Base-by-base conservation (phyloP, 2,888 invertebrate species). In the Chouioia cunea region DNA sequence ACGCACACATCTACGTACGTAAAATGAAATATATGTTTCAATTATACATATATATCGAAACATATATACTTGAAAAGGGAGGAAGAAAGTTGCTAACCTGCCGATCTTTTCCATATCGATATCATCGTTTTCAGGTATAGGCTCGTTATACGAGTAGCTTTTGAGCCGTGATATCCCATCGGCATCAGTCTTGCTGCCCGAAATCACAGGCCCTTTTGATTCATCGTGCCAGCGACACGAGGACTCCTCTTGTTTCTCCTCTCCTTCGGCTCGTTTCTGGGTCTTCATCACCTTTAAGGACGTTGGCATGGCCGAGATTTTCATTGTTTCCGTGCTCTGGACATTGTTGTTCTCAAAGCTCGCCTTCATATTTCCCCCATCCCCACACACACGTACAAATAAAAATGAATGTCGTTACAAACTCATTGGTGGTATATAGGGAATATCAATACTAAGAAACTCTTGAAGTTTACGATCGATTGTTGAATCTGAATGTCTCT, bases 31-130 rank as follows among this genome's bases (percentile, higher is more conserved):
- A n/a, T n/a, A n/a, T n/a, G n/a, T n/a, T n/a, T n/a, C n/a, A n/a
- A n/a, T n/a, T n/a, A n/a, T n/a, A n/a, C n/a, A n/a, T n/a, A n/a
- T n/a, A n/a, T n/a, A n/a, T n/a, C n/a, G n/a, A n/a, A n/a, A n/a
- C n/a, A n/a, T n/a, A n/a, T n/a, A n/a, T n/a, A n/a, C n/a, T n/a
- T n/a, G n/a, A n/a, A n/a, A n/a, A n/a, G n/a, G 12, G 12, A 36
- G 36, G 12, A 10, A 36, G 12, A 10, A 36, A 36, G 36, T 2
- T 6, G 2, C 77, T 76, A 74, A 85, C 85, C 80, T 82, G 70
- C 84, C 85, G 67, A 84, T 81, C 64, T 77, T 78, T 12, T 85
- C 84, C 79, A 84, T 83, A 14, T 80, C 81, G 3, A 85, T 78
- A 3, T 78, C 82, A 64, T 82, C 81, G 48, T 83, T 81, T 52